A percentile compares a stretch with the other conserved stretches of the same genome.
Evolutionary conservation across 1,140 invertebrate species (phyloP).

Genomic region (Semibalanus balanoides): DNA sequence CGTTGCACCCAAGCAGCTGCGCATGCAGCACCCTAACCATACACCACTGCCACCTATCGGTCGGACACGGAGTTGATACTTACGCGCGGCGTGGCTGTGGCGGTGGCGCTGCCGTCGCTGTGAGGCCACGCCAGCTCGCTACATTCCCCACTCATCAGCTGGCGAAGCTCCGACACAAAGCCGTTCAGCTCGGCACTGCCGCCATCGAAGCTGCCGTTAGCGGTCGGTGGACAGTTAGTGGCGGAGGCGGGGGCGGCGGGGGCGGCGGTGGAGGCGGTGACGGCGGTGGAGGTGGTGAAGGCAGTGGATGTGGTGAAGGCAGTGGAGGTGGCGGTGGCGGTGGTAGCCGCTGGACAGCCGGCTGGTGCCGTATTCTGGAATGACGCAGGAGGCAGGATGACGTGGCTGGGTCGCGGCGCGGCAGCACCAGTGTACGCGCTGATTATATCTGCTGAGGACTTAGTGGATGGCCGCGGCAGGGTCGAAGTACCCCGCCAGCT

Average conservation of each 20-base stretch:
- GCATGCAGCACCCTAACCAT: background rate
- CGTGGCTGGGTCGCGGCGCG: background rate
- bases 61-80: background rate
- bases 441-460: background rate
- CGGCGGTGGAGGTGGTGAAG: background rate
- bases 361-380: background rate
- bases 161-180: background rate
- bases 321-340: background rate
- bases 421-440: background rate
- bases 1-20: background rate
- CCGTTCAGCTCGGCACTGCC: background rate
- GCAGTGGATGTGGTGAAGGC: background rate
- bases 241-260: too few relatives aligned
- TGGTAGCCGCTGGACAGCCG: background rate
- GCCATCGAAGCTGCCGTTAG: background rate
- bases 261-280: background rate
- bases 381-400: background rate
- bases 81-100: background rate
- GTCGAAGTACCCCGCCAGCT: background rate
- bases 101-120: background rate
- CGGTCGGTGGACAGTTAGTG: background rate
- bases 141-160: background rate
- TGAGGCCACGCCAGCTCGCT: background rate
- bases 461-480: background rate
- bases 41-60: background rate